Conservation (phyloP, 2,888 invertebrate genomes). For the Metopia argyrocephala region DNA sequence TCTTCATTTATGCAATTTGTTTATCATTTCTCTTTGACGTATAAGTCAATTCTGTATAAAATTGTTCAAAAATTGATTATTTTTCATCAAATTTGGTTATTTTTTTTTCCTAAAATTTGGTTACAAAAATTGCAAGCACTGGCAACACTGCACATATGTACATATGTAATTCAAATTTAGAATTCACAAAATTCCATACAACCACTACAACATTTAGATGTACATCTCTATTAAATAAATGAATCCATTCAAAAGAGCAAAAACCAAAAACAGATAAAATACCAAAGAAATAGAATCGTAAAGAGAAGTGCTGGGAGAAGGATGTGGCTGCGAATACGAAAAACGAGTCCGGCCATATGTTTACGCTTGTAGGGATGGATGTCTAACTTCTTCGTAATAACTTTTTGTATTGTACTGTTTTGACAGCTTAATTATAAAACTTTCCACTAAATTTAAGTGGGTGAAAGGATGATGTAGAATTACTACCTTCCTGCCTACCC, state of each 20-base stretch:
- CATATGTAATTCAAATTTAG: constrained; percentile 51
- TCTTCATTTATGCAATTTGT: no score
- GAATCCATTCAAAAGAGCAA: constrained; percentile 8
- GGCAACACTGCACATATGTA: no score
- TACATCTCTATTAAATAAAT: not conserved
- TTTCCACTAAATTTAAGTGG: constrained; percentile 34
- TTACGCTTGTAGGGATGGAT: not conserved
- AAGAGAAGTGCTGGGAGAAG: no score
- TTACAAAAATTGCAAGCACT: no score
- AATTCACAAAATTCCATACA: constrained; percentile 43
- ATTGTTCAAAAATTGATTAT: no score
- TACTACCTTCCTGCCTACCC: no score
- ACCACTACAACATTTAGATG: constrained; percentile 24
- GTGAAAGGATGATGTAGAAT: not conserved
- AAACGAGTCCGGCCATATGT: not conserved
- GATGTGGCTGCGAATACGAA: not conserved
- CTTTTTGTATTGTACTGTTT: constrained; percentile 47
- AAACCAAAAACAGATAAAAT: constrained; percentile 15
- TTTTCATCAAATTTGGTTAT: no score
- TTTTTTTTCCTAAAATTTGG: no score
- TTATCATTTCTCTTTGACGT: no score
- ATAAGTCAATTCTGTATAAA: no score
- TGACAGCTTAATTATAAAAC: constrained; percentile 57
- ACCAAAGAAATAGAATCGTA: constrained; percentile 35
- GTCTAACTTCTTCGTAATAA: constrained; percentile 18